phyloP scores from a whole-genome alignment of 2,888 invertebrate genomes.

The Teleogryllus oceanicus region DNA sequence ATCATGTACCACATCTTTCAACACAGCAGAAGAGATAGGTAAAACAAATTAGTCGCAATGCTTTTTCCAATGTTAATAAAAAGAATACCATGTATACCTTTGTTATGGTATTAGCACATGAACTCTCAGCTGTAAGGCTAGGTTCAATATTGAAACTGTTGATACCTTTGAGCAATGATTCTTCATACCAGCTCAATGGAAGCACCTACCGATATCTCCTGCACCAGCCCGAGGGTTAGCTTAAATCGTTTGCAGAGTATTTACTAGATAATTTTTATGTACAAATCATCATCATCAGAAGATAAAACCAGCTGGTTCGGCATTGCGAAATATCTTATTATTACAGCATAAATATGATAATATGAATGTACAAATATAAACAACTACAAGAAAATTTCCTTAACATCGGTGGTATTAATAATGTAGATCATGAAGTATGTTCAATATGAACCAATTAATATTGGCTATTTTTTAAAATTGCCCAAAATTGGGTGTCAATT shows the following conservation, averaged over 20 bases:
- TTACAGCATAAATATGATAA: slow-evolving; percentile 3
- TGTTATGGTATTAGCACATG: slow-evolving; percentile 11
- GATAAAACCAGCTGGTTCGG: slow-evolving; percentile 25
- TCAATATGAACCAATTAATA: background rate
- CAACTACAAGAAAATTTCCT: background rate
- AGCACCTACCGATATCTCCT: slow-evolving; percentile 35
- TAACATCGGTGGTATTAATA: slow-evolving; percentile 20
- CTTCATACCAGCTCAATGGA: slow-evolving; percentile 35
- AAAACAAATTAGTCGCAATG: slow-evolving; percentile 10
- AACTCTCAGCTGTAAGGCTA: background rate
- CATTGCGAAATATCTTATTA: slow-evolving; percentile 5
- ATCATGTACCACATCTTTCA: slow-evolving; percentile 26
- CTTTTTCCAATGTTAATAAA: background rate
- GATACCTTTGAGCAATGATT: slow-evolving; percentile 38
- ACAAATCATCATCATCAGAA: slow-evolving; percentile 32
- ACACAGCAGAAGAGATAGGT: slow-evolving; percentile 3
- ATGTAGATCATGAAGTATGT: background rate
- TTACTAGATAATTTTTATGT: slow-evolving; percentile 31
- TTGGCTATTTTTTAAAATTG: background rate
- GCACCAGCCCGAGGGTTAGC: slow-evolving; percentile 33
- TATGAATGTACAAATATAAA: slow-evolving; percentile 23
- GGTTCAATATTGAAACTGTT: slow-evolving; percentile 21
- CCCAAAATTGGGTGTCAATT: background rate
- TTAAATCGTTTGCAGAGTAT: slow-evolving; percentile 31
- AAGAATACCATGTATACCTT: background rate